phyloP scores from a whole-genome alignment of 2,113 vertebrate species.

The Indicator indicator region DNA sequence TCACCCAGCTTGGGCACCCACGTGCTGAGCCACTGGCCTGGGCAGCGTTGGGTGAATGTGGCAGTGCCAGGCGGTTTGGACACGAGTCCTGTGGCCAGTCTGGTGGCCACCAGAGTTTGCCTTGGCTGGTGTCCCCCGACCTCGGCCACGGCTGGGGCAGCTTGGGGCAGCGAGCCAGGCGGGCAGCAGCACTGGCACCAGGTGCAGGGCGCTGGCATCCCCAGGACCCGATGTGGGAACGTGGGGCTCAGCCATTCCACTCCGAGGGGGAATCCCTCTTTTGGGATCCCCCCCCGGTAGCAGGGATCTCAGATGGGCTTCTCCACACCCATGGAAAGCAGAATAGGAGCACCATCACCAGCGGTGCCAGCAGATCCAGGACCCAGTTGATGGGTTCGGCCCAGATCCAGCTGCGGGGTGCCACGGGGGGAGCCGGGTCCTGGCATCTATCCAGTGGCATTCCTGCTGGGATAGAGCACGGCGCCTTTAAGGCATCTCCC shows the following conservation, averaged over 20 bases:
- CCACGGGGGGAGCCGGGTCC: neutral
- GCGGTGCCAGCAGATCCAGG: neutral
- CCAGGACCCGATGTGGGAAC: rapidly evolving
- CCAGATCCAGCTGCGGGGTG: neutral
- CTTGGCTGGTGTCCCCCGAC: neutral
- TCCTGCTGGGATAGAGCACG: neutral
- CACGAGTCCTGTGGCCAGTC: neutral
- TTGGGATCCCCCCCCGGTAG: too few relatives aligned
- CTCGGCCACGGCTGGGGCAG: neutral
- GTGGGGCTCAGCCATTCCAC: neutral
- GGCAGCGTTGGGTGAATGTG: neutral
- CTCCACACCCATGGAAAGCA: neutral
- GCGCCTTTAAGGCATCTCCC: neutral
- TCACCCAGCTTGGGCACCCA: rapidly evolving
- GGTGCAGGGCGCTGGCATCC: neutral
- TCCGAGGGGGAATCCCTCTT: neutral
- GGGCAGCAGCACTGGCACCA: rapidly evolving
- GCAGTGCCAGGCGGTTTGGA: neutral
- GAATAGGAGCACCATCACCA: too few relatives aligned
- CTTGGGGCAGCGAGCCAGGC: neutral
- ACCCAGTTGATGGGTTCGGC: neutral
- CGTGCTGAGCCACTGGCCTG: rapidly evolving
- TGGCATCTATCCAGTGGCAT: rapidly evolving
- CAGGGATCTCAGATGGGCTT: neutral
- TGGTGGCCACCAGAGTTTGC: neutral